A percentile compares a stretch with the other conserved stretches of the same genome.
Conservation (phyloP, 2,888 invertebrate species). For the Axea sp. region DNA sequence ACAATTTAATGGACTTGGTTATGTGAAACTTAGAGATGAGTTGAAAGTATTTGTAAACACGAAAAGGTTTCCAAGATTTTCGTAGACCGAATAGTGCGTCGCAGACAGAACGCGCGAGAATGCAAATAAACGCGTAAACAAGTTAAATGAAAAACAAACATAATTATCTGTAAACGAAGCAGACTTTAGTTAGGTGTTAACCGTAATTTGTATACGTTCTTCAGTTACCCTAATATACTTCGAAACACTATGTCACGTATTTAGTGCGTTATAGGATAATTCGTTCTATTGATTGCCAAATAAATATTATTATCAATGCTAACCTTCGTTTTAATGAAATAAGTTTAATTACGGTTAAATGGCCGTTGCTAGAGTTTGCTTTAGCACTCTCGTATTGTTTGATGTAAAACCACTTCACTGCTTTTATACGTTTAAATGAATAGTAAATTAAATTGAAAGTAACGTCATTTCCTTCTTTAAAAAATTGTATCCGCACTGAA, state of each 20-base stretch:
- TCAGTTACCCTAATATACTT: conserved; percentile 45
- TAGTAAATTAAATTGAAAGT: too few species aligned
- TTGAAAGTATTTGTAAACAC: conserved; percentile 19
- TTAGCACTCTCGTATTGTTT: too few species aligned
- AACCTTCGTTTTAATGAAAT: conserved; percentile 14
- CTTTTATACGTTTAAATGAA: too few species aligned
- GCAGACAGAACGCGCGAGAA: conserved; percentile 44
- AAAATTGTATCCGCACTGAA: too few species aligned
- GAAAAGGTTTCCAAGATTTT: conserved; percentile 3
- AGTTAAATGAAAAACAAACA: conserved; percentile 76
- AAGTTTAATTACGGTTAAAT: conserved; percentile 24
- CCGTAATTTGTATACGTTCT: conserved; percentile 37
- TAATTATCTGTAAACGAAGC: conserved; percentile 69
- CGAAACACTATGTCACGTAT: conserved; percentile 14
- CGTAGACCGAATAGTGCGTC: neutral
- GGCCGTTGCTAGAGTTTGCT: too few species aligned
- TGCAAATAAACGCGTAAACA: conserved; percentile 74
- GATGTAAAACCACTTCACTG: too few species aligned
- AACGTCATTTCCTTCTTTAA: too few species aligned
- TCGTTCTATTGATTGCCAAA: conserved; percentile 22
- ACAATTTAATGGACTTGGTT: too few species aligned
- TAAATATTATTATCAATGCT: conserved; percentile 23
- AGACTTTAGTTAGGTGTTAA: conserved; percentile 21
- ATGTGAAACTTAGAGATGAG: too few species aligned
- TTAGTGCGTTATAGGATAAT: conserved; percentile 22